phyloP scores from a whole-genome alignment of 2,113 vertebrate genomes.

The Sorex araneus region DNA sequence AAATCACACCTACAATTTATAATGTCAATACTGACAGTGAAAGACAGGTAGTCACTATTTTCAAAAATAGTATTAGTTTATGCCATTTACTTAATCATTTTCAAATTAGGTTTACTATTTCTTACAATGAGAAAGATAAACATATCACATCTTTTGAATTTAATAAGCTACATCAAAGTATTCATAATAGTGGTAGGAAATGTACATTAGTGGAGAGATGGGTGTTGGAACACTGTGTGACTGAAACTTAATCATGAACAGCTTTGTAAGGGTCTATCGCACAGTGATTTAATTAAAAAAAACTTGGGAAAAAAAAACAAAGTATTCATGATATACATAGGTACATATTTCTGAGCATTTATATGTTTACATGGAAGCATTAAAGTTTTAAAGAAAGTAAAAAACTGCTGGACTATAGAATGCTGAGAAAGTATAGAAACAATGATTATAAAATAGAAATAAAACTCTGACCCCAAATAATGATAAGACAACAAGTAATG shows the following conservation, averaged over 20 bases:
- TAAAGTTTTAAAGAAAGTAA: slow-evolving; percentile 45
- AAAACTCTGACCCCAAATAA: background rate
- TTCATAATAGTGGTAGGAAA: slow-evolving; percentile 17
- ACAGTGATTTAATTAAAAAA: too few relatives aligned
- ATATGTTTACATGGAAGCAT: slow-evolving; percentile 51
- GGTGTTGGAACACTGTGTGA: too few relatives aligned
- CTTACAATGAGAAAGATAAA: slow-evolving; percentile 28
- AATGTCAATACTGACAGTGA: slow-evolving; percentile 13
- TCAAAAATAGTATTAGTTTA: slow-evolving; percentile 57
- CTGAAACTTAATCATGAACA: too few relatives aligned
- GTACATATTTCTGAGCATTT: slow-evolving; percentile 6
- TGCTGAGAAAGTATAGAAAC: slow-evolving; percentile 51
- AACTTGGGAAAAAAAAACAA: background rate
- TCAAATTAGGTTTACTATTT: slow-evolving; percentile 61
- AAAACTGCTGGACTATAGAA: slow-evolving; percentile 48
- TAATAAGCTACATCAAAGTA: slow-evolving; percentile 57
- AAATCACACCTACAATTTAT: slow-evolving; percentile 34
- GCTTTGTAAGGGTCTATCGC: too few relatives aligned
- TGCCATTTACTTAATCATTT: slow-evolving; percentile 69
- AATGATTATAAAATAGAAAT: background rate
- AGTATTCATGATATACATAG: slow-evolving; percentile 47
- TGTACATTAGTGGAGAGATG: too few relatives aligned
- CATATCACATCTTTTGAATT: slow-evolving; percentile 53
- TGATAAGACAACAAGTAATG: background rate
- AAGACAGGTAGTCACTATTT: slow-evolving; percentile 53